Evolutionary conservation across 2,888 invertebrate genomes (phyloP), one percentile per base, ranked within the genome.

Genomic region (Tribolium freemani): DNA sequence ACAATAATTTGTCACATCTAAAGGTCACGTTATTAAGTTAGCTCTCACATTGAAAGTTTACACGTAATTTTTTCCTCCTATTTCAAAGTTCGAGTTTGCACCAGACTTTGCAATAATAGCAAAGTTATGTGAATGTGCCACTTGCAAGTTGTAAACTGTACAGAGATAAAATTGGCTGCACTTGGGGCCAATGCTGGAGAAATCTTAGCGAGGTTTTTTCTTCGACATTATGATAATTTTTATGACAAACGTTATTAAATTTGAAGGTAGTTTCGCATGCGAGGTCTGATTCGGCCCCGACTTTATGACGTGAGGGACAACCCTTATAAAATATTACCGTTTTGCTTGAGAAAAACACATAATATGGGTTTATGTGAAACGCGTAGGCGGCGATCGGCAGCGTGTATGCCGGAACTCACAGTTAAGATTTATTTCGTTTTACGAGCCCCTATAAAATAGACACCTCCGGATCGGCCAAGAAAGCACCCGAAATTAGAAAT

Each of bases 291-390:
- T 16, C 21, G 61, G 61, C 31, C 26, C 50, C 53, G 20, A 30
- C 68, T 68, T 68, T 68, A 68, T 58, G 68, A 68, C 68, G 46
- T 68, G 58, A 68, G 57, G 38, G 68, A 68, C 68, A 57, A 13
- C 30, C 58, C 38, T 57, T 16, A 26, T 68, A 30, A 68, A 57
- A 68, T 68, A 68, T 68, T 21, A 46, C 16, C 48, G 68, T 57
- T 68, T 58, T 58, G 68, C 66, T 66, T 46, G 67, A 67, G 57
- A 67, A 67, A 67, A 57, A 67, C 67, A 67, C 67, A 57, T 67
- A 57, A 67, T 56, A 48, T 60, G 69, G 58, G 51, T 69, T 69
- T 69, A 69, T 69, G 69, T 60, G 51, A 30, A n/a, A 48, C 57
- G 64, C 54, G 64, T 53, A 54, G 64, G 53, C 54, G 64, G 53